These are phyloP conservation scores for Sebastes vulpes DNA, from an alignment of 2,797 vertebrate genomes.

Conservation along the genomic window DNA sequence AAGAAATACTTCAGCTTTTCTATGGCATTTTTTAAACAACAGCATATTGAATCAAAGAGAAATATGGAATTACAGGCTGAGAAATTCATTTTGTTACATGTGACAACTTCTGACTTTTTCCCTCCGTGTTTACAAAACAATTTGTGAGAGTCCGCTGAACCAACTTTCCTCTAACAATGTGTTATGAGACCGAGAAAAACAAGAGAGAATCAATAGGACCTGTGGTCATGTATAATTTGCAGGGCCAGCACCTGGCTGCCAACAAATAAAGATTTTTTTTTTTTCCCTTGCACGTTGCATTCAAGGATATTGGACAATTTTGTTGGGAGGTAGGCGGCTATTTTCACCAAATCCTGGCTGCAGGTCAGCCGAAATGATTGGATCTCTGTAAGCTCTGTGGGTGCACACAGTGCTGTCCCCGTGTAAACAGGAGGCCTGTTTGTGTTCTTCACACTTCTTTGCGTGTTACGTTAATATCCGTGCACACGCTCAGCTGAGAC, in stretches of 20 bases:
- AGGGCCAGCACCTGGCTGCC: constrained; percentile 78
- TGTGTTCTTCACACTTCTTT: constrained; percentile 57
- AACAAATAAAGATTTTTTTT: constrained; percentile 75
- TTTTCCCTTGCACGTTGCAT: constrained; percentile 60
- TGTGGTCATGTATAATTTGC: constrained; percentile 84
- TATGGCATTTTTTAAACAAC: constrained; percentile 12
- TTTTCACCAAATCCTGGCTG: constrained; percentile 77
- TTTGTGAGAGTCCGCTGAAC: constrained; percentile 69
- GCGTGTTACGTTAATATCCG: constrained; percentile 37
- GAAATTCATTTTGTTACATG: constrained; percentile 50
- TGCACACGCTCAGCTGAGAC: constrained; percentile 40
- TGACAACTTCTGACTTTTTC: constrained; percentile 61
- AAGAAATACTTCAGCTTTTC: constrained; percentile 22
- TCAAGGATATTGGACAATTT: constrained; percentile 80
- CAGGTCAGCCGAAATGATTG: constrained; percentile 75
- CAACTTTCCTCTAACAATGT: constrained; percentile 80
- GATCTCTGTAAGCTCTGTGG: constrained; percentile 74
- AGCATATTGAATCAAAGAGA: constrained; percentile 40
- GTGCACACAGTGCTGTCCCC: constrained; percentile 62
- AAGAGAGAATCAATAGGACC: constrained; percentile 83
- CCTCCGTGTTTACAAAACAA: constrained; percentile 76
- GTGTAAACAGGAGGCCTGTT: constrained; percentile 75
- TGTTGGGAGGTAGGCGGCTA: constrained; percentile 63
- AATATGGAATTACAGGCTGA: constrained; percentile 48
- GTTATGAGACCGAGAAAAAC: constrained; percentile 82